Base-by-base conservation (phyloP, 2,113 vertebrate species). In the Galemys pyrenaicus region DNA sequence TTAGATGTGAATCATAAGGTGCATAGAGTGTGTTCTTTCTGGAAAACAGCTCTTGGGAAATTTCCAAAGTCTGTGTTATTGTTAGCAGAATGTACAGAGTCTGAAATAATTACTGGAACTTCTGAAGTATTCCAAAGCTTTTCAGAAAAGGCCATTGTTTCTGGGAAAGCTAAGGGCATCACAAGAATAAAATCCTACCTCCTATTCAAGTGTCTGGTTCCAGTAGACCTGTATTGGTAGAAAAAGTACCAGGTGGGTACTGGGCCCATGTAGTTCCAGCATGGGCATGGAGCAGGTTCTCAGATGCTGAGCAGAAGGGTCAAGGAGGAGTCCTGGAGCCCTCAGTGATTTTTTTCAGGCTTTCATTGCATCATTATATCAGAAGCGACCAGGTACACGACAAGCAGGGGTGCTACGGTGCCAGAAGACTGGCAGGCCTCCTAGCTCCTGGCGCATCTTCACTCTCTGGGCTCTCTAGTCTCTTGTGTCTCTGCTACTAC, bases 101-200 rank as follows among this genome's bases (percentile, higher is more conserved):
- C 91, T 87, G 88, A 92, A 85, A 93, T 94, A 84, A 93, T 96
- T 95, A 96, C 89, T 92, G 95, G 96, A 92, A 95, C 67, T 95
- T 89, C 77, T 93, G 58, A 94, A 91, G 65, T 92, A 35, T 89
- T 95, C 68, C 80, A 80, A 91, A 91, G 35, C 67, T 80, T 96
- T 92, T 96, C 39, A 92, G 28, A 92, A 94, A 92, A 83, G 44
- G 17, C 16, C 54, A 73, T 80, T 88, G 73, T 94, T 96, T 97
- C 94, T 94, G 87, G 92, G 92, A 97, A 97, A 70, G 28, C 70
- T n/a, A 87, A 94, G 78, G 91, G 49, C 60, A 92, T 64, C 88
- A 79, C 16, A 70, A 88, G 44, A 97, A 85, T 79, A 79, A 79
- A 85, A 49, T 30, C 67, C 22, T 62, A 46, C 62, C 58, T 82